phyloP scores from a whole-genome alignment of 2,113 vertebrate species.

The Camelus bactrianus region DNA sequence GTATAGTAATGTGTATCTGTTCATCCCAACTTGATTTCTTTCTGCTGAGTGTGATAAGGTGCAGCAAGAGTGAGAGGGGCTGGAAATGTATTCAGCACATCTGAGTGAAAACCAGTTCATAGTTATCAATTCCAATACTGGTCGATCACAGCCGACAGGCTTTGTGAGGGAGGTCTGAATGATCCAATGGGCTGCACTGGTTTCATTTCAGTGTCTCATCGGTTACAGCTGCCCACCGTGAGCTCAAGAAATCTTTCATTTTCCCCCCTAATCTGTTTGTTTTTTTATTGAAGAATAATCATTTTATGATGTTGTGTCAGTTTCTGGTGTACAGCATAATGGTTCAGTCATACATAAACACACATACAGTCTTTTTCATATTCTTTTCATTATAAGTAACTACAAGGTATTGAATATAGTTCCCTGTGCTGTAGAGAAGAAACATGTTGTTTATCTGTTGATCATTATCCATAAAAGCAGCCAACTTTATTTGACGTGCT shows the following conservation, averaged over 20 bases:
- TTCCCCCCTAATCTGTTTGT: background rate
- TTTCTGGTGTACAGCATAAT: too few relatives aligned
- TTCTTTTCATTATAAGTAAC: too few relatives aligned
- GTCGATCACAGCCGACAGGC: background rate
- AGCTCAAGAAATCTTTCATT: conserved; percentile 6
- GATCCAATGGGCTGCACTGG: background rate
- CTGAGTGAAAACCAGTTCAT: background rate
- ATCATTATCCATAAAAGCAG: conserved; percentile 10
- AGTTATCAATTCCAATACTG: background rate
- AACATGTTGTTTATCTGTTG: background rate
- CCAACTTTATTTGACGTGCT: background rate
- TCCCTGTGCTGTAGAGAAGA: too few relatives aligned
- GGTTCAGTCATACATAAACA: too few relatives aligned
- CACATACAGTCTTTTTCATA: too few relatives aligned
- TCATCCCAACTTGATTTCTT: background rate
- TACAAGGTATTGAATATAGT: too few relatives aligned
- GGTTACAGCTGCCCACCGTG: background rate
- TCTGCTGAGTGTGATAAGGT: background rate
- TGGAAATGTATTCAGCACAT: background rate
- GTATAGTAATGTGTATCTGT: too few relatives aligned
- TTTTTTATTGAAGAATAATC: background rate
- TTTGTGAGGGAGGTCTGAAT: background rate
- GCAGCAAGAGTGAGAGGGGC: fast-evolving
- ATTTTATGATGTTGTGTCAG: too few relatives aligned
- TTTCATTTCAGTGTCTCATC: background rate